Base-by-base conservation (phyloP, 2,888 invertebrate species). In the Caenorhabditis sinica region DNA sequence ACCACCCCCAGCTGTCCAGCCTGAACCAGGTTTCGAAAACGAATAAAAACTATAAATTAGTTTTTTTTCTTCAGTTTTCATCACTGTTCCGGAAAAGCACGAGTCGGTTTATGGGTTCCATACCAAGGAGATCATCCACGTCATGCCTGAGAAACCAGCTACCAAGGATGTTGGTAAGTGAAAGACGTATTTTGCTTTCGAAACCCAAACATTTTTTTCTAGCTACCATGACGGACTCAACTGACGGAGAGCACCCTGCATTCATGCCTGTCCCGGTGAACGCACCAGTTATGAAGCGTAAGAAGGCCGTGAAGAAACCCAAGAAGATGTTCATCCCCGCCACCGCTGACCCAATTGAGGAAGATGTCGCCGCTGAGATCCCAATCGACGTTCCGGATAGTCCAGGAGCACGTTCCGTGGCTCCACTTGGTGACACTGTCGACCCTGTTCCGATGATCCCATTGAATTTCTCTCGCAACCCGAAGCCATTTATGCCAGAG, bases 91-190 rank as follows among this genome's bases (percentile, higher is more conserved):
- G 1, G 86, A 86, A n/a, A 79, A 68, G 43, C 80, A 82, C 43
- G 86, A 86, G 51, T 72, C 75, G 3, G 86, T 86, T 9, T 86
- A 83, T 30, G 86, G 86, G 25, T 86, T 83, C 68, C 86, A 86
- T 36, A 80, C 86, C 5, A 86, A 80, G 33, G 88, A 88, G 45
- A 77, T 88, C 33, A 82, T 79, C 17, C 73, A 86, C n/a, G 11
- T 88, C 23, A 66, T 81, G 43, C 82, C 83, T 4, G 83, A 86
- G 17, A 83, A 66, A 40, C 76, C 83, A 15, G n/a, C 13, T 2
- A 82, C 72, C 13, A 80, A 72, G 23, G 86, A 87, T n/a, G 53
- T 83, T 30, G 87, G 81, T 79, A 66, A 8, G 56, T 56, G 17
- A 45, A 45, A 4, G 2, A 33, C 6, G 20, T 51, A 51, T 25